Conservation (phyloP, 1,140 invertebrate genomes). For the Cydia fagiglandana region DNA sequence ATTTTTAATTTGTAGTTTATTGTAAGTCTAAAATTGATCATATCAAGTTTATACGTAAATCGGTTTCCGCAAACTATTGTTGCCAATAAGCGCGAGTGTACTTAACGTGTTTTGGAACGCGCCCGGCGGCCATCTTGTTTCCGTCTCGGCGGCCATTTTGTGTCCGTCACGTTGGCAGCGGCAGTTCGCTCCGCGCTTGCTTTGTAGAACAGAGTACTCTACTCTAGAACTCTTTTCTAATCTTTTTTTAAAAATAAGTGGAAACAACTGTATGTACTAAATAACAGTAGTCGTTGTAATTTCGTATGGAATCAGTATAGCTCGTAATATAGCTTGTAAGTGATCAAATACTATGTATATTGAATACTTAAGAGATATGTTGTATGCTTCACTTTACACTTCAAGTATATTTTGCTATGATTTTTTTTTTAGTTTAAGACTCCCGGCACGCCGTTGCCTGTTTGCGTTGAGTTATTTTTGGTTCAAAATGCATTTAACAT, state of each 20-base stretch:
- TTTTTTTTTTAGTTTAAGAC: conserved; percentile 24
- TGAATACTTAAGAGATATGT: conserved; percentile 38
- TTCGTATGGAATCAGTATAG: conserved; percentile 66
- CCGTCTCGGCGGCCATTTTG: too few species aligned
- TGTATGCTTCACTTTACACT: conserved; percentile 42
- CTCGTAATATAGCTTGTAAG: conserved; percentile 61
- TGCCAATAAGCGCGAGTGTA: conserved; percentile 7
- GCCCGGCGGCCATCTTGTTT: conserved; percentile 4
- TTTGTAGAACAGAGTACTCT: conserved; percentile 56
- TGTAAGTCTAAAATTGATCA: conserved; percentile 70
- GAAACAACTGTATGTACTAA: conserved; percentile 64
- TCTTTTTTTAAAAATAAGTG: conserved; percentile 52
- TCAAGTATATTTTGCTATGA: conserved; percentile 34
- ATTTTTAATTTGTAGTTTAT: conserved; percentile 51
- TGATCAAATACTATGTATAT: conserved; percentile 59
- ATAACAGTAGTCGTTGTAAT: conserved; percentile 63
- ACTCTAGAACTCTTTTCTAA: conserved; percentile 37
- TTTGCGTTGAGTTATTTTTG: conserved; percentile 25
- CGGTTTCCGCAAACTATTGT: conserved; percentile 34
- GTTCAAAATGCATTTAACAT: conserved; percentile 24
- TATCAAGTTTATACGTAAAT: conserved; percentile 77
- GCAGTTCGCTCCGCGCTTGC: conserved; percentile 58
- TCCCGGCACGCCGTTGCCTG: neutral
- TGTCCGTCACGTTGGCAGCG: neutral
- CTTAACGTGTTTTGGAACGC: conserved; percentile 18